Conservation (phyloP, 2,888 invertebrate genomes). For the Drepanosiphum platanoidis region DNA sequence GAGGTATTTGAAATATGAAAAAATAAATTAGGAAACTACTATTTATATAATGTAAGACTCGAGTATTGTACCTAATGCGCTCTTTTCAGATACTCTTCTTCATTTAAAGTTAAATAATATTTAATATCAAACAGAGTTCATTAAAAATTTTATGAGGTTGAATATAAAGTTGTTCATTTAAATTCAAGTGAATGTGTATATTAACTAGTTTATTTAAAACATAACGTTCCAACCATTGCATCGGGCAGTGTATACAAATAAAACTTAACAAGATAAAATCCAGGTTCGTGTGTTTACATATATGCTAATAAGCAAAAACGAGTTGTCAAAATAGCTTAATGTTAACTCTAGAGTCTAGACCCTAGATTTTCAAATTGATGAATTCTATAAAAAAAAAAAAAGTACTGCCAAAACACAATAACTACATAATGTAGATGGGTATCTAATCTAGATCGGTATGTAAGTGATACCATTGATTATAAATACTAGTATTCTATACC, state of each 20-base stretch:
- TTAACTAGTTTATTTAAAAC: conserved; percentile 37
- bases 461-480: too few relatives aligned
- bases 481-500: too few relatives aligned
- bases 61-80: neutral
- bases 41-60: neutral
- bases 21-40: neutral
- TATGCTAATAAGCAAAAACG: conserved; percentile 35
- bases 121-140: conserved; percentile 2
- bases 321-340: conserved; percentile 28
- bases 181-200: conserved; percentile 21
- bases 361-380: conserved; percentile 12
- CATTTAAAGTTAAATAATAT: neutral
- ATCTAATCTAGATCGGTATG: too few relatives aligned
- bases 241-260: conserved; percentile 12
- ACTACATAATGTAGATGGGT: neutral
- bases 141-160: conserved; percentile 32
- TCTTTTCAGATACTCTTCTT: neutral
- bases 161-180: conserved; percentile 13
- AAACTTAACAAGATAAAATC: conserved; percentile 29
- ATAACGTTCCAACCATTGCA: conserved; percentile 18
- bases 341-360: conserved; percentile 7
- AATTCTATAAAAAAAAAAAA: neutral
- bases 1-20: neutral
- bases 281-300: conserved; percentile 10
- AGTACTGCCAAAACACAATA: neutral